Evolutionary conservation across 2,113 vertebrate genomes (phyloP).

Genomic region (Nyctereutes procyonoides): DNA sequence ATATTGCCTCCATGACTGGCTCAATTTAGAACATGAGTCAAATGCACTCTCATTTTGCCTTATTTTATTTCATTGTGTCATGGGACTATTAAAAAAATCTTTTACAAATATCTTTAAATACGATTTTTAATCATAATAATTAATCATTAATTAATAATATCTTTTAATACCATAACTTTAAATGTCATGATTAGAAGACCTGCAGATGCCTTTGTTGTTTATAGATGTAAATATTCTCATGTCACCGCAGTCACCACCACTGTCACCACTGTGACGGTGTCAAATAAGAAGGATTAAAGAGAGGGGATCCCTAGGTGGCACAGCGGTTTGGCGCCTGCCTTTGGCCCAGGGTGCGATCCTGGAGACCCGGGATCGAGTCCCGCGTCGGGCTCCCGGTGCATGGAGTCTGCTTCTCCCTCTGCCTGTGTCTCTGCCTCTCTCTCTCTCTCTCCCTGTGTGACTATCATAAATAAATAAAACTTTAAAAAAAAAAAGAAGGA

Average conservation of each 20-base stretch:
- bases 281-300: not conserved
- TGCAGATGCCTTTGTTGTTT: not conserved
- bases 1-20: not conserved
- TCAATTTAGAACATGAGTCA: not conserved
- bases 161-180: not conserved
- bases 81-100: not conserved
- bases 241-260: not conserved
- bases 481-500: too few species aligned
- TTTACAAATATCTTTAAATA: not conserved
- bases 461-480: too few species aligned
- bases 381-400: too few species aligned
- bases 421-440: too few species aligned
- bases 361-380: too few species aligned
- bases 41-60: not conserved
- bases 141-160: too few species aligned
- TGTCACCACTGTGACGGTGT: not conserved
- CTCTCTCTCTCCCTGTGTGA: too few species aligned
- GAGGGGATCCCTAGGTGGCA: too few species aligned
- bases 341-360: too few species aligned
- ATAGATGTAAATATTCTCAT: not conserved
- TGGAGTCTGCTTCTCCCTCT: too few species aligned
- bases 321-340: too few species aligned
- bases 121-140: too few species aligned
- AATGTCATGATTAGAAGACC: not conserved
- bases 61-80: not conserved